A percentile compares a stretch with the other conserved stretches of the same genome.
Conservation (phyloP, 2,797 vertebrate species). For the Anolis apletophallus region DNA sequence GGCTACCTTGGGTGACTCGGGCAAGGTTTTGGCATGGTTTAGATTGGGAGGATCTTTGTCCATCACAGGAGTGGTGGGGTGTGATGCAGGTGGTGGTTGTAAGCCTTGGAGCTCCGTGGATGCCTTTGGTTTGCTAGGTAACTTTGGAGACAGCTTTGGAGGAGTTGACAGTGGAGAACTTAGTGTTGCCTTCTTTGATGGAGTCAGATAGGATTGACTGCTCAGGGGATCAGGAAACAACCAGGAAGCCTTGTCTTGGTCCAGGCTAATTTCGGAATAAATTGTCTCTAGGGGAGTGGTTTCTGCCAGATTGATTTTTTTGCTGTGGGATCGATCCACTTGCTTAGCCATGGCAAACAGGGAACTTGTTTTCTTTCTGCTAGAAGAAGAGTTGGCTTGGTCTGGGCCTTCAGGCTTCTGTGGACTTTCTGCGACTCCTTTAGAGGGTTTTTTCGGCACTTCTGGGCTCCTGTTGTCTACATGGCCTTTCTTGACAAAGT, state of each 20-base stretch:
- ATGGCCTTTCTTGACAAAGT: slow-evolving; percentile 68
- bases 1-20: background rate
- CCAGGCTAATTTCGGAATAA: slow-evolving; percentile 75
- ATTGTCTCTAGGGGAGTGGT: slow-evolving; percentile 26
- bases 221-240: background rate
- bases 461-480: slow-evolving; percentile 30
- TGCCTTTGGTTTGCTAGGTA: slow-evolving; percentile 46
- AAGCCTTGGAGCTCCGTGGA: background rate
- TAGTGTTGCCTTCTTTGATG: slow-evolving; percentile 51
- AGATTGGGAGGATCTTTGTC: slow-evolving; percentile 29
- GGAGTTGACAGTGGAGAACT: slow-evolving; percentile 55
- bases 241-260: slow-evolving; percentile 74
- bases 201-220: slow-evolving; percentile 61
- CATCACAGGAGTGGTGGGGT: background rate
- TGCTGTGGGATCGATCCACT: slow-evolving; percentile 2
- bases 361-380: background rate
- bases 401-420: slow-evolving; percentile 9
- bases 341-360: slow-evolving; percentile 45
- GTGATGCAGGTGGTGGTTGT: slow-evolving; percentile 30
- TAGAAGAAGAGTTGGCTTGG: background rate
- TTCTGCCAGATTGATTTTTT: slow-evolving; percentile 27
- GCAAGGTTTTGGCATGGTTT: background rate
- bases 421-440: background rate
- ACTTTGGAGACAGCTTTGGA: slow-evolving; percentile 70
- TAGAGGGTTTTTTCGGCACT: background rate